Evolutionary conservation across 2,888 invertebrate genomes (phyloP).

Genomic region (Axea sp.): DNA sequence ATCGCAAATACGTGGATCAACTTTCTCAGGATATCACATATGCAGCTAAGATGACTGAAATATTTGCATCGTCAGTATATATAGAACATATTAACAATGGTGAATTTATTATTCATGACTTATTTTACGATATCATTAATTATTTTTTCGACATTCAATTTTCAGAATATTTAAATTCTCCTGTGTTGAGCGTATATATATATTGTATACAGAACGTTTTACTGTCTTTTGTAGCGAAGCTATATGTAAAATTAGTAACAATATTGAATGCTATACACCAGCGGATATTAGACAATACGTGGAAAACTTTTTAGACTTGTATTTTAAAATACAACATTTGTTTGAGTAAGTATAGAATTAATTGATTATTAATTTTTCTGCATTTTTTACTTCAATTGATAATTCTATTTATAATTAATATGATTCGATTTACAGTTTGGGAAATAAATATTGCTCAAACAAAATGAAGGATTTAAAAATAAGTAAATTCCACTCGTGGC

Average conservation of each 20-base stretch:
- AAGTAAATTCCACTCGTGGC: background rate
- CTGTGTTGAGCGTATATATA: background rate
- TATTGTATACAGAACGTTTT: conserved; percentile 9
- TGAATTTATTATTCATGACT: too few species aligned
- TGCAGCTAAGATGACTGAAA: too few species aligned
- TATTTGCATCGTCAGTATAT: too few species aligned
- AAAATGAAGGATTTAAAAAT: too few species aligned
- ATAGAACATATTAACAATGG: too few species aligned
- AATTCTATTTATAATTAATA: too few species aligned
- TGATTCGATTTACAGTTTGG: too few species aligned
- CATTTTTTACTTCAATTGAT: too few species aligned
- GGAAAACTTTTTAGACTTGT: conserved; percentile 11
- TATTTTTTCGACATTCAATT: background rate
- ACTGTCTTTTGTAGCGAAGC: background rate
- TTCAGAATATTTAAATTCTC: conserved; percentile 15
- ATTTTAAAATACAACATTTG: conserved; percentile 9
- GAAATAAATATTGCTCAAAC: too few species aligned
- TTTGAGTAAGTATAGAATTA: conserved; percentile 20
- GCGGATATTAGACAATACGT: background rate
- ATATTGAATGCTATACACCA: background rate
- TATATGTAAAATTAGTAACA: background rate
- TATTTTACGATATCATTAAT: background rate
- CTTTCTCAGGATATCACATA: too few species aligned
- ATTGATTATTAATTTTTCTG: too few species aligned
- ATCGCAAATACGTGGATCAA: too few species aligned